phyloP scores from a whole-genome alignment of 1,140 invertebrate species.

The Penaeus japonicus region DNA sequence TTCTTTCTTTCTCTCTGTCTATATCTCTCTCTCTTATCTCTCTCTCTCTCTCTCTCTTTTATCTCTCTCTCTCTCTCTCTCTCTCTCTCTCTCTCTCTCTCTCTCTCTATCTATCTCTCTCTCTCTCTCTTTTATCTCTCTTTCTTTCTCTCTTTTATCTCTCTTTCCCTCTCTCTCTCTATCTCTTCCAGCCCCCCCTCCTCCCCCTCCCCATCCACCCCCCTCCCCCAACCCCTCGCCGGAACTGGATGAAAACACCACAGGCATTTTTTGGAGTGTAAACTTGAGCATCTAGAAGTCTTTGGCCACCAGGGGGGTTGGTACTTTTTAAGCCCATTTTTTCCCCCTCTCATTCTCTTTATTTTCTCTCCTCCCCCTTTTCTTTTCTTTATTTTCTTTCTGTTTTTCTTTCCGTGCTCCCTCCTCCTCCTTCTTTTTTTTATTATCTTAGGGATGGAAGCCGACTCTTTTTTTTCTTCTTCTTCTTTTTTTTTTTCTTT shows the following conservation, averaged over 20 bases:
- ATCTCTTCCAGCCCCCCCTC: too few species aligned
- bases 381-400: not conserved
- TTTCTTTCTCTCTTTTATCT: too few species aligned
- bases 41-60: too few species aligned
- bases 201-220: not conserved
- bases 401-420: not conserved
- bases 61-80: too few species aligned
- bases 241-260: conserved; percentile 24
- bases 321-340: not conserved
- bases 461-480: not conserved
- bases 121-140: too few species aligned
- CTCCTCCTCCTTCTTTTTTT: not conserved
- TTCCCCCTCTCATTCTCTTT: not conserved
- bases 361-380: not conserved
- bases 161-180: too few species aligned
- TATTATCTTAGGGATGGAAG: too few species aligned
- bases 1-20: conserved; percentile 7
- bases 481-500: not conserved
- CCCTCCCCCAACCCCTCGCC: not conserved
- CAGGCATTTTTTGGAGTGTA: conserved; percentile 4
- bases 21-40: not conserved
- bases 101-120: too few species aligned
- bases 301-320: not conserved
- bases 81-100: too few species aligned
- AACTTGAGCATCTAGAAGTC: conserved; percentile 28